Conservation (phyloP, 2,888 invertebrate species). For the Brenthis hecate region DNA sequence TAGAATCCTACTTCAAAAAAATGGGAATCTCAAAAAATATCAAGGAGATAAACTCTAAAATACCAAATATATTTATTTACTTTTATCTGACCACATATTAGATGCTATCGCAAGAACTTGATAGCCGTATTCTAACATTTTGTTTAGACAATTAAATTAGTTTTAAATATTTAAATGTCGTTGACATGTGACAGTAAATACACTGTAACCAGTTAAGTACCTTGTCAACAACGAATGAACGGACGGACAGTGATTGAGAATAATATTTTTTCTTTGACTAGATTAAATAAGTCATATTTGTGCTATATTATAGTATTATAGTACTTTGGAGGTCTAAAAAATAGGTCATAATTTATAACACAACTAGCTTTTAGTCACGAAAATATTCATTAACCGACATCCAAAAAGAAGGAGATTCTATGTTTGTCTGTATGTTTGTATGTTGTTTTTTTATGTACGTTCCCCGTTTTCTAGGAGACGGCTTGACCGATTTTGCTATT, state of each 20-base stretch:
- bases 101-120: conserved; percentile 11
- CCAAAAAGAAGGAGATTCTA: no score
- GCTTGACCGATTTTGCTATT: no score
- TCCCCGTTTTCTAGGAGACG: no score
- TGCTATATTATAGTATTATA: no score
- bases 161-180: conserved; percentile 8
- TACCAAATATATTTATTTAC: conserved; percentile 6
- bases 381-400: no score
- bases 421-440: no score
- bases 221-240: conserved; percentile 30
- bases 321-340: no score
- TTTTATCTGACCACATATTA: neutral
- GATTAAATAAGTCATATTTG: no score
- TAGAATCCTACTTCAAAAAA: neutral
- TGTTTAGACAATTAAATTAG: conserved; percentile 15
- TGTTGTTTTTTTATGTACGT: no score
- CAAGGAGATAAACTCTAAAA: neutral
- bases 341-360: no score
- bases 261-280: neutral
- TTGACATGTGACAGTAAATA: conserved; percentile 21
- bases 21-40: conserved; percentile 1
- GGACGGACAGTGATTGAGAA: conserved; percentile 9
- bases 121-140: conserved; percentile 14
- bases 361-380: no score
- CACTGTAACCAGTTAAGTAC: conserved; percentile 23